Evolutionary conservation across 2,797 vertebrate genomes (phyloP), one percentile per base, ranked within the genome.

Genomic region (Oreochromis grahami): DNA sequence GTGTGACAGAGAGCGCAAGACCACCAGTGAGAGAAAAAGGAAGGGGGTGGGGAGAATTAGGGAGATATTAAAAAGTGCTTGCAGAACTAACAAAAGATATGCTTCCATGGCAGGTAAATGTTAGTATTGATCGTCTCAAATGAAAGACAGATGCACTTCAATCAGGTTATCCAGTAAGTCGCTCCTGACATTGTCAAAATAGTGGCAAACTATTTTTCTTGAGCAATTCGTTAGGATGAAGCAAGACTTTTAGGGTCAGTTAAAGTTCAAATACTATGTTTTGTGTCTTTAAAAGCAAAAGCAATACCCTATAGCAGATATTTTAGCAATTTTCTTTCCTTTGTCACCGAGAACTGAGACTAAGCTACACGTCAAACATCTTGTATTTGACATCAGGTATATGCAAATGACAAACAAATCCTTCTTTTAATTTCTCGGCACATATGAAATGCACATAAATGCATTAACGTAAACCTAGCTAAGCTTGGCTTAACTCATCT

Each of bases 21-120:
- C 43, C 85, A 68, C 55, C 15, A 55, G 77, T 41, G 72, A 74
- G 53, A 21, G 52, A 60, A 24, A 77, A 10, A 63, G 10, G 11
- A 19, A 34, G 78, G 79, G 26, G 81, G n/a, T n/a, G 78, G 36
- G 36, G 19, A 77, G 77, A 80, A 82, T 84, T 80, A 79, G 34
- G 51, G 15, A 56, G 76, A 84, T 78, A 81, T 51, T 87, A 85
- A 89, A 83, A 86, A 76, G 53, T 78, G 84, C 76, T 82, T 79
- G 76, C 32, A 8, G n/a, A 76, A 56, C 58, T 41, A 82, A 72
- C 21, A 79, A 65, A 34, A 53, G 8, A 60, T 38, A 34, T 60
- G 38, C 8, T 24, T 13, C 21, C 36, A 48, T 1, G 2, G 76
- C 9, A 65, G 56, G 50, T 26, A 76, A 53, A 63, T 32, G 17